phyloP scores from a whole-genome alignment of 1,140 invertebrate species.

The Sycobia sp. region DNA sequence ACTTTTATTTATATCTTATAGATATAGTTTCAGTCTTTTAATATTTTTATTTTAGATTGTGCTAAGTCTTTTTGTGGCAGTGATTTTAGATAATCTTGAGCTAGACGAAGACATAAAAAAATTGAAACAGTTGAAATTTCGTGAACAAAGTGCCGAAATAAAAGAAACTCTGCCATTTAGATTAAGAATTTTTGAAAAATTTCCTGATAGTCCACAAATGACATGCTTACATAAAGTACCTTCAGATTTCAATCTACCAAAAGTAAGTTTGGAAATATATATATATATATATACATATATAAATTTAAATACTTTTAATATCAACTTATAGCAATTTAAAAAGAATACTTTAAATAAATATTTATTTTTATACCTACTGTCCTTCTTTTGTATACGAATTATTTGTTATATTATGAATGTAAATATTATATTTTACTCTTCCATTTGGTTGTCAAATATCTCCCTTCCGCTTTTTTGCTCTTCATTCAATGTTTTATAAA shows the following conservation, averaged over 20 bases:
- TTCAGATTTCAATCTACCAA: slow-evolving; percentile 94
- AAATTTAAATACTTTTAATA: not conserved
- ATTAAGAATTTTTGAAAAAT: slow-evolving; percentile 96
- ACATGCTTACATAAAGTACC: slow-evolving; percentile 93
- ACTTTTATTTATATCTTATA: no score
- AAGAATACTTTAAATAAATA: no score
- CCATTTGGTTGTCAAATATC: no score
- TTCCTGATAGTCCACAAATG: slow-evolving; percentile 99
- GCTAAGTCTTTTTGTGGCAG: slow-evolving; percentile 98
- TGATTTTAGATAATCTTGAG: slow-evolving; percentile 99
- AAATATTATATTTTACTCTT: no score
- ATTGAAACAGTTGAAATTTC: slow-evolving; percentile 94
- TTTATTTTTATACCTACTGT: no score
- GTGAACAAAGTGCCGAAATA: slow-evolving; percentile 97
- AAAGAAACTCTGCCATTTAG: slow-evolving; percentile 94
- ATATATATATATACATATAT: no score
- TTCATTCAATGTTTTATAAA: no score
- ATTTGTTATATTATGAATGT: no score
- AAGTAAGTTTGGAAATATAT: slow-evolving; percentile 64
- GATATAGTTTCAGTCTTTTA: not conserved
- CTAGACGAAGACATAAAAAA: slow-evolving; percentile 99
- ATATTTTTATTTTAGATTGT: slow-evolving; percentile 79
- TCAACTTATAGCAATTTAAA: not conserved
- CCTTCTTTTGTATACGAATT: no score
- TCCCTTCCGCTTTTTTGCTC: no score